Percentiles rank a stretch among this genome's conserved stretches.
These are phyloP conservation scores for Pica pica DNA, from an alignment of 2,113 vertebrate species.

Conservation along the genomic window DNA sequence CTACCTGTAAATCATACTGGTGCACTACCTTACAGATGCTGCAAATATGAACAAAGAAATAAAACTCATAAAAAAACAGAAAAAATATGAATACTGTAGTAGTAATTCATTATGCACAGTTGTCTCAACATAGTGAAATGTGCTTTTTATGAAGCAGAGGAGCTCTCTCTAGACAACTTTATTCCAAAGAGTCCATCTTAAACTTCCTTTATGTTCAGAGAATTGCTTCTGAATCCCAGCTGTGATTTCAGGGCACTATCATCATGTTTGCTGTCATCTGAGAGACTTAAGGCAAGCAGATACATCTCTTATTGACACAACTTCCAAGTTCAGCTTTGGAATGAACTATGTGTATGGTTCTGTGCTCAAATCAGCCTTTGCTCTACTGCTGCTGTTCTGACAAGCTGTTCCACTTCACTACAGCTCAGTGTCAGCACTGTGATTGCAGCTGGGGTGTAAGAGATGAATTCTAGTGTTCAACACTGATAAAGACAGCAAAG, in stretches of 20 bases:
- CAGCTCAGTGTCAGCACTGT: not conserved
- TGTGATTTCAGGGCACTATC: not conserved
- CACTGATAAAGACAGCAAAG: not conserved
- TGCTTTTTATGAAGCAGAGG: not conserved
- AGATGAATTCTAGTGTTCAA: not conserved
- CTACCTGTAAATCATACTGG: not conserved
- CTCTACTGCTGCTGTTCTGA: not conserved
- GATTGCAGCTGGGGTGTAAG: not conserved
- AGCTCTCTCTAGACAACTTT: not conserved
- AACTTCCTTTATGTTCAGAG: not conserved
- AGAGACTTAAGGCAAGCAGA: not conserved
- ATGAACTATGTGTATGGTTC: not conserved
- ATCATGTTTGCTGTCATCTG: not conserved
- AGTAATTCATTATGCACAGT: not conserved
- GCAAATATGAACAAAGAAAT: not conserved
- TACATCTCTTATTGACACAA: not conserved
- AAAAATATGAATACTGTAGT: not conserved
- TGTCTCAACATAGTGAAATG: not conserved
- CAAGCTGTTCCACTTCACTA: not conserved
- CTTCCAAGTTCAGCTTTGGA: not conserved
- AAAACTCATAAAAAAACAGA: not conserved
- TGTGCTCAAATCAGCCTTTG: not conserved
- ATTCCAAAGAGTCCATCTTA: not conserved
- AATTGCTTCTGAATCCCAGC: not conserved
- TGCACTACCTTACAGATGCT: not conserved